These are phyloP conservation scores for Amphibalanus amphitrite DNA, from an alignment of 1,140 invertebrate genomes.

Conservation along the genomic window DNA sequence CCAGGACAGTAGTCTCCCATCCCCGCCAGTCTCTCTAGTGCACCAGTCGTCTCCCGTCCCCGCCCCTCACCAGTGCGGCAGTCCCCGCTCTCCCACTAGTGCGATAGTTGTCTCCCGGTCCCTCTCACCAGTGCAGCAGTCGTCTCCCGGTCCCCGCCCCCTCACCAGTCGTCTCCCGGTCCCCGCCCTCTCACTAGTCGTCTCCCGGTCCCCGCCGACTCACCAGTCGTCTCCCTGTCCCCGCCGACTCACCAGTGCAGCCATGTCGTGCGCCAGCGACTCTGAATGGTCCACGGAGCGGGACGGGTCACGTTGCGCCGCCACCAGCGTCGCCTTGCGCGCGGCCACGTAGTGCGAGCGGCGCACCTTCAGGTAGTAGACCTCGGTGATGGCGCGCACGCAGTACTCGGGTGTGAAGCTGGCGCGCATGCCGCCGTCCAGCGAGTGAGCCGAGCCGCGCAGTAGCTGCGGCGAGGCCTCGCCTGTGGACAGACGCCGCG, in stretches of 20 bases:
- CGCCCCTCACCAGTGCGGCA: too few relatives aligned
- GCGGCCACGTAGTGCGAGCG: slow-evolving; percentile 71
- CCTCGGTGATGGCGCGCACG: slow-evolving; percentile 35
- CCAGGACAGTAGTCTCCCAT: too few relatives aligned
- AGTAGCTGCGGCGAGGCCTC: neutral
- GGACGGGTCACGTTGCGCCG: neutral
- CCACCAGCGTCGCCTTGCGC: slow-evolving; percentile 54
- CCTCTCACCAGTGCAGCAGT: too few relatives aligned
- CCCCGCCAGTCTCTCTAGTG: too few relatives aligned
- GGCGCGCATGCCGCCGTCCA: neutral
- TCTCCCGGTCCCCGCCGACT: too few relatives aligned
- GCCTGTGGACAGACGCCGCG: too few relatives aligned
- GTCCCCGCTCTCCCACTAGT: too few relatives aligned
- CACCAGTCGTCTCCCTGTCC: neutral
- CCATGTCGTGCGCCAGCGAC: neutral
- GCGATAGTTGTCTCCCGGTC: too few relatives aligned
- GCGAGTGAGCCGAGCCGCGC: neutral
- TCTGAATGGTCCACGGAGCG: neutral
- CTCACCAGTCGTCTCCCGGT: too few relatives aligned
- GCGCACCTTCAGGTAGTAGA: slow-evolving; percentile 63
- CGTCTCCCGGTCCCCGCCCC: too few relatives aligned
- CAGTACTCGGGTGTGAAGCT: slow-evolving; percentile 85
- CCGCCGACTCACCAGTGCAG: neutral
- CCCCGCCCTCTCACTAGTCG: too few relatives aligned
- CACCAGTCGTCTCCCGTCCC: too few relatives aligned